Percentiles rank a stretch among this genome's conserved stretches.
Evolutionary conservation across 2,797 vertebrate species (phyloP).

Genomic region (Lemur catta): DNA sequence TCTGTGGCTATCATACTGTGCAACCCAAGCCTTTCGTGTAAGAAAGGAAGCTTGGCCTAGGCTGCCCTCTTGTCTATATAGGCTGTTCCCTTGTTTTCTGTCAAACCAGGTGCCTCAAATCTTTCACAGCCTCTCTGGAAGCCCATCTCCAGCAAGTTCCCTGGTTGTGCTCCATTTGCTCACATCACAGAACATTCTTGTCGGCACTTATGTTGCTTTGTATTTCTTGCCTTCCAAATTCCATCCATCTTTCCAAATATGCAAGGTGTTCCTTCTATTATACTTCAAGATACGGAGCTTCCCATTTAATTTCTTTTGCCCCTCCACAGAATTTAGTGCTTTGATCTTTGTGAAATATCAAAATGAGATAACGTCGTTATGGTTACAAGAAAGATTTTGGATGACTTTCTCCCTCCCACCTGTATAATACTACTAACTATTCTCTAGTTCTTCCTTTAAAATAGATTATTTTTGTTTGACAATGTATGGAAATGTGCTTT

Average conservation of each 20-base stretch:
- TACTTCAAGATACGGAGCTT: neutral
- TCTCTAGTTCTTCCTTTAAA: neutral
- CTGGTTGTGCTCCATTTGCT: neutral
- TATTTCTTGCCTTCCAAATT: neutral
- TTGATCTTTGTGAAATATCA: neutral
- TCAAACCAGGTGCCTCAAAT: neutral
- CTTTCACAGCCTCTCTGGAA: neutral
- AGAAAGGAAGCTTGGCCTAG: neutral
- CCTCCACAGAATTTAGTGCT: neutral
- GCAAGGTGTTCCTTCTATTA: neutral
- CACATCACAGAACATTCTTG: neutral
- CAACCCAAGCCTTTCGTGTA: rapidly evolving
- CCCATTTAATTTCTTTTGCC: neutral
- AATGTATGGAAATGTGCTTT: neutral
- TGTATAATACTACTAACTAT: neutral
- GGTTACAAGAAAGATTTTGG: neutral
- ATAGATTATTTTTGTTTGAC: neutral
- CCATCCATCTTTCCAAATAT: neutral
- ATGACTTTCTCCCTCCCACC: neutral
- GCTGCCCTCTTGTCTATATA: neutral
- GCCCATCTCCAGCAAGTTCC: neutral
- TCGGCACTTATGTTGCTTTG: neutral
- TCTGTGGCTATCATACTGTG: neutral
- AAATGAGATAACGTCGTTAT: neutral
- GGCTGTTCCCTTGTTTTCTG: neutral